Evolutionary conservation across 2,888 invertebrate species (phyloP).

Genomic region (Rhagophthalmus giganteus): DNA sequence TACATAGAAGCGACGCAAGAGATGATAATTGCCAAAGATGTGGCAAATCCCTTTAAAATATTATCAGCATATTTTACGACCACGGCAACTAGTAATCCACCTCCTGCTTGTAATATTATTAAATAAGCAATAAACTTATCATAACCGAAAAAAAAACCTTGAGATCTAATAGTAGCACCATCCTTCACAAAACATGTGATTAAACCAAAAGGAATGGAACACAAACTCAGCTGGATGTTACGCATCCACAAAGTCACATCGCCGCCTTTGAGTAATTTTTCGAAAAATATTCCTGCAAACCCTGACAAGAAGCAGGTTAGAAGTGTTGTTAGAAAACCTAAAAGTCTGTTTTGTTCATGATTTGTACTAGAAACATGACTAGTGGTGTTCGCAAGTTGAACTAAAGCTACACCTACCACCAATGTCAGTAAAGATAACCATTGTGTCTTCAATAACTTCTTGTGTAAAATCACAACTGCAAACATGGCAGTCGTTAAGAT

Average conservation of each 20-base stretch:
- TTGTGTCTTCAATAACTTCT: conserved; percentile 73
- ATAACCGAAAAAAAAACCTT: conserved; percentile 79
- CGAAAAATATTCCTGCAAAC: conserved; percentile 97
- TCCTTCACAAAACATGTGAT: conserved; percentile 78
- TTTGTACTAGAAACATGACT: conserved; percentile 35
- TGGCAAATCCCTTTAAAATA: conserved; percentile 97
- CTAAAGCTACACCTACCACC: conserved; percentile 78
- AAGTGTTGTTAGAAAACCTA: conserved; percentile 82
- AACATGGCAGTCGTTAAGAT: conserved; percentile 96
- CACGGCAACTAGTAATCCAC: conserved; percentile 95
- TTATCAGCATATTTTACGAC: conserved; percentile 99
- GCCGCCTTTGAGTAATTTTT: conserved; percentile 94
- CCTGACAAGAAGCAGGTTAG: conserved; percentile 91
- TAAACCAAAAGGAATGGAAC: conserved; percentile 88
- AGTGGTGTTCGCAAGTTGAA: conserved; percentile 70
- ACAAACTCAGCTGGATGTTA: conserved; percentile 92
- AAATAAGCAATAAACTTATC: conserved; percentile 86
- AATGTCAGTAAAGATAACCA: conserved; percentile 86
- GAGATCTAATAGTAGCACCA: conserved; percentile 58
- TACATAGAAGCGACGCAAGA: conserved; percentile 93
- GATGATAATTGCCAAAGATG: conserved; percentile 94
- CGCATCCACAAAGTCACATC: conserved; percentile 95
- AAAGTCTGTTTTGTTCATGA: conserved; percentile 68
- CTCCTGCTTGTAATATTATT: conserved; percentile 87
- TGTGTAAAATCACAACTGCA: conserved; percentile 84